Evolutionary conservation across 2,888 invertebrate species (phyloP).

Genomic region (Eulithis testata): DNA sequence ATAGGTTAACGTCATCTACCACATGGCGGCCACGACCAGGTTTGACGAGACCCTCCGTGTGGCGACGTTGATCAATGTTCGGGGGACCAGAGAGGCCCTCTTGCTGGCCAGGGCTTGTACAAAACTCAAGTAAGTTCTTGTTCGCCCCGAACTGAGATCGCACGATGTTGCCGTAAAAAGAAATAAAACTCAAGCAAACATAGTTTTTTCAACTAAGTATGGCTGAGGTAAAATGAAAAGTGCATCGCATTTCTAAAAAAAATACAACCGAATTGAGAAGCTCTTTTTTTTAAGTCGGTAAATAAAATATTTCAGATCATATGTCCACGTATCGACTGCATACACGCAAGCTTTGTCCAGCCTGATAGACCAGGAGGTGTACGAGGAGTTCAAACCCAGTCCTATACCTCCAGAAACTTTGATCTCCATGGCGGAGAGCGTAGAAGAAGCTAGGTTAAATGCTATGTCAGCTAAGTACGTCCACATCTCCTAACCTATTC

Average conservation of each 20-base stretch:
- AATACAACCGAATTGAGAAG: no score
- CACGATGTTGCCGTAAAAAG: no score
- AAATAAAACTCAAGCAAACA: no score
- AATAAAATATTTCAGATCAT: constrained; percentile 11
- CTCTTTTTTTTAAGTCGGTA: no score
- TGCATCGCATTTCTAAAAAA: no score
- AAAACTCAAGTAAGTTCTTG: constrained; percentile 14
- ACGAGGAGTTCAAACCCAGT: constrained; percentile 43
- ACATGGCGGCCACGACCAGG: constrained; percentile 79
- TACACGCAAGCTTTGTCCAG: constrained; percentile 28
- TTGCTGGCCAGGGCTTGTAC: constrained; percentile 20
- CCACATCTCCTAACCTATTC: no score
- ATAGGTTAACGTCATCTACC: constrained; percentile 59
- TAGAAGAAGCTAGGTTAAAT: background rate
- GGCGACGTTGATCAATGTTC: constrained; percentile 93
- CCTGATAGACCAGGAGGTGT: constrained; percentile 29
- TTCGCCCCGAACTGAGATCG: no score
- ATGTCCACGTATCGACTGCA: constrained; percentile 26
- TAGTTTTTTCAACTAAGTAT: no score
- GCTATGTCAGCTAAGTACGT: constrained; percentile 1
- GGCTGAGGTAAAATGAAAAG: no score
- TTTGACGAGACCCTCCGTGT: constrained; percentile 94
- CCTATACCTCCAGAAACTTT: constrained; percentile 43
- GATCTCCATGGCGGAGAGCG: constrained; percentile 45
- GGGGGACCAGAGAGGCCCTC: constrained; percentile 89